phyloP scores from a whole-genome alignment of 2,113 vertebrate species.

The Sinocyclocheilus anshuiensis region DNA sequence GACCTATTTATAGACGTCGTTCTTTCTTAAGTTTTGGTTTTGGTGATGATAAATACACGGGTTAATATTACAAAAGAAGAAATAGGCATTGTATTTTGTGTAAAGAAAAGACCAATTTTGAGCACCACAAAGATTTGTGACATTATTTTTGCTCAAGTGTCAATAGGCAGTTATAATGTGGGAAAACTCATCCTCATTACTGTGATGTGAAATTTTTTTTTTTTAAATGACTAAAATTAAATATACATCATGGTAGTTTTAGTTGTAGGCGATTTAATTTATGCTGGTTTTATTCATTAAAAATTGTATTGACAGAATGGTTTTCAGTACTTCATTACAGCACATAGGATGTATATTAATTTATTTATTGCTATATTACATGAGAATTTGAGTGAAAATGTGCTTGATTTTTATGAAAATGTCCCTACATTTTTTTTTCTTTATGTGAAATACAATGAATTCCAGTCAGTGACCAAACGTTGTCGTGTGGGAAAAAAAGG shows the following conservation, averaged over 20 bases:
- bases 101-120: not conserved
- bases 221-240: no score
- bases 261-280: not conserved
- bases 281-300: not conserved
- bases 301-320: not conserved
- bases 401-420: not conserved
- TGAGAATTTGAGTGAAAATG: not conserved
- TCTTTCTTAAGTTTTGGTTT: slow-evolving; percentile 1
- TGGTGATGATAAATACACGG: not conserved
- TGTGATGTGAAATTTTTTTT: not conserved
- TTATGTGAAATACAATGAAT: not conserved
- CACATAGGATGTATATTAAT: not conserved
- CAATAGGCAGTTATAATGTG: not conserved
- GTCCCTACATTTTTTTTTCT: not conserved
- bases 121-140: not conserved
- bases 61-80: not conserved
- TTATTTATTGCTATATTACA: no score
- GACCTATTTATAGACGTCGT: slow-evolving; percentile 53
- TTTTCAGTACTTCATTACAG: not conserved
- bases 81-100: not conserved
- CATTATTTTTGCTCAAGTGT: not conserved
- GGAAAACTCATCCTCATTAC: not conserved
- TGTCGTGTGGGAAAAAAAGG: no score
- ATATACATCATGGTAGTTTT: not conserved
- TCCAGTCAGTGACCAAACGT: not conserved